Base-by-base conservation (phyloP, 2,797 vertebrate genomes). In the Remorina albescens region DNA sequence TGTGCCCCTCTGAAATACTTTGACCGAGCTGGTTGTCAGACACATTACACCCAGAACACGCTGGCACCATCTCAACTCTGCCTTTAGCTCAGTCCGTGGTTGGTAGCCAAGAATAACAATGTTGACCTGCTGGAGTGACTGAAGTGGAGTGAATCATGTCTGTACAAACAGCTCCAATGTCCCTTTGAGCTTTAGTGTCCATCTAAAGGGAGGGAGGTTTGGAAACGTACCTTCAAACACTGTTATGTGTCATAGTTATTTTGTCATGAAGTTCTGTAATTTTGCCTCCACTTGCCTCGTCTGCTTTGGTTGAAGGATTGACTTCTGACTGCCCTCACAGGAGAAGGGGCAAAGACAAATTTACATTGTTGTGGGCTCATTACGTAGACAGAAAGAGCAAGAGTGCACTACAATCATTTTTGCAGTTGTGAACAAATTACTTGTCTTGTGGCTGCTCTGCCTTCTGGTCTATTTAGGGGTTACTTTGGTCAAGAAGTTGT, bases 51-150 rank as follows among this genome's bases (percentile, higher is more conserved):
- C 84, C 78, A 75, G 72, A 87, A 73, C 82, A 60, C 76, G 42
- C 81, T 89, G 88, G 88, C 86, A 87, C 71, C 71, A 18, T 82
- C 83, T 90, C 81, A 82, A 82, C 60, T 77, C 80, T 23, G 80
- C 76, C 81, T 81, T 63, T 62, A 80, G 54, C 80, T 80, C 61
- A 13, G 77, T 58, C 68, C 58, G 75, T 47, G 63, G 71, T 81
- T 74, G 51, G 60, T 18, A 71, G 87, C 89, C 89, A 91, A 91
- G 80, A 88, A 82, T 84, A 90, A 90, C 89, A 78, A 71, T 81
- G 80, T 85, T 88, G 81, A 85, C 91, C 87, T 76, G 44, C 67
- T 50, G 61, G 62, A 81, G 75, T 53, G 46, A 70, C 80, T 83
- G 47, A 76, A 79, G 82, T 76, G 71, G 74, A 68, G 67, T 11